Percentiles rank a stretch among this genome's conserved stretches.
Conservation (phyloP, 2,797 vertebrate genomes). For the Notoglanidium macrostoma region DNA sequence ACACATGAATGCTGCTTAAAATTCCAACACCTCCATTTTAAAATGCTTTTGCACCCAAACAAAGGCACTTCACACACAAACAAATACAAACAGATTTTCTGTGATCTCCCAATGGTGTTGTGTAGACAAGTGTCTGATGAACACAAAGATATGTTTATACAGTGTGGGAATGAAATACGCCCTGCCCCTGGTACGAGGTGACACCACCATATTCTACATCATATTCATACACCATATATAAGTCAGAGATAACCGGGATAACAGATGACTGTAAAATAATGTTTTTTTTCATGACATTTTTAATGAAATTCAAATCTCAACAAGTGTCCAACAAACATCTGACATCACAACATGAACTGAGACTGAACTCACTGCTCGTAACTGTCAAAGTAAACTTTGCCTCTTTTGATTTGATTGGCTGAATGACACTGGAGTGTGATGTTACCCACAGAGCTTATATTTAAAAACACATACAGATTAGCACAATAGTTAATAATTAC, state of each 20-base stretch:
- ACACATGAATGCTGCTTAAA: neutral
- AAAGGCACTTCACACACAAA: neutral
- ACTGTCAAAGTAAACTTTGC: neutral
- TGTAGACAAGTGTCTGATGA: neutral
- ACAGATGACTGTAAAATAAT: neutral
- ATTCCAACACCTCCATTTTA: neutral
- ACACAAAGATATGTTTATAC: neutral
- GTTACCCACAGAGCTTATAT: neutral
- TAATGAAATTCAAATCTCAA: neutral
- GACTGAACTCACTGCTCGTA: neutral
- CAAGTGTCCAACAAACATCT: neutral
- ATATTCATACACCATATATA: neutral
- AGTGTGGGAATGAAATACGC: neutral
- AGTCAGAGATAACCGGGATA: neutral
- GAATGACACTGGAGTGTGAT: neutral
- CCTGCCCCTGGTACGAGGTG: neutral
- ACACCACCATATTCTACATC: neutral
- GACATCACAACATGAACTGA: neutral
- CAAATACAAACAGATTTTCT: neutral
- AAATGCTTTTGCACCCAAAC: no score
- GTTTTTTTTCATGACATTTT: neutral
- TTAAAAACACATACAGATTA: constrained; percentile 1
- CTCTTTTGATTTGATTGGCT: neutral
- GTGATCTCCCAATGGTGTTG: neutral
- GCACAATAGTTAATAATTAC: constrained; percentile 13